A percentile compares a stretch with the other conserved stretches of the same genome.
Evolutionary conservation across 2,113 vertebrate genomes (phyloP).

Genomic region (Meleagris gallopavo): DNA sequence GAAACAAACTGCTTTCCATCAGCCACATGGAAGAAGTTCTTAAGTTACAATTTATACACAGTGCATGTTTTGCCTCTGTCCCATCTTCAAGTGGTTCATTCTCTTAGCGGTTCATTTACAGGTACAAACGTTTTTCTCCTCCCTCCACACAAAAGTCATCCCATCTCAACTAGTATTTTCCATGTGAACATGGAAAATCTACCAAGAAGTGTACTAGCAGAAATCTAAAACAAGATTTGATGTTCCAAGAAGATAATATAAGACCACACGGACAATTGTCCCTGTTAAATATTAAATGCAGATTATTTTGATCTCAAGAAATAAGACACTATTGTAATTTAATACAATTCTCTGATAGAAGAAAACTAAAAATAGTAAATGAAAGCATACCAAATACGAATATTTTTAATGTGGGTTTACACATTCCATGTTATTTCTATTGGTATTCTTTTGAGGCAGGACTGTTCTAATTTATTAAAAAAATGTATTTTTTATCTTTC

Average conservation of each 20-base stretch:
- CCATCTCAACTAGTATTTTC: constrained; percentile 26
- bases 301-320: constrained; percentile 45
- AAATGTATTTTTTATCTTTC: neutral
- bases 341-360: constrained; percentile 12
- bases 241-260: constrained; percentile 53
- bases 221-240: constrained; percentile 52
- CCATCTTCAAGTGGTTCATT: constrained; percentile 32
- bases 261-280: constrained; percentile 29
- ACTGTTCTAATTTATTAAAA: neutral
- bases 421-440: neutral
- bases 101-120: neutral
- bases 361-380: constrained; percentile 47
- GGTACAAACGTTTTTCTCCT: neutral
- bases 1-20: neutral
- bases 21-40: neutral
- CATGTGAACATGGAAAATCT: constrained; percentile 50
- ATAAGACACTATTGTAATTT: constrained; percentile 13
- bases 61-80: neutral
- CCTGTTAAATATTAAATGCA: constrained; percentile 44
- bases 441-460: neutral
- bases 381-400: constrained; percentile 26
- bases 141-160: constrained; percentile 1
- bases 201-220: neutral
- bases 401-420: neutral
- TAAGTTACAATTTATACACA: neutral